Base-by-base conservation (phyloP, 2,113 vertebrate genomes). In the Thomomys bottae region DNA sequence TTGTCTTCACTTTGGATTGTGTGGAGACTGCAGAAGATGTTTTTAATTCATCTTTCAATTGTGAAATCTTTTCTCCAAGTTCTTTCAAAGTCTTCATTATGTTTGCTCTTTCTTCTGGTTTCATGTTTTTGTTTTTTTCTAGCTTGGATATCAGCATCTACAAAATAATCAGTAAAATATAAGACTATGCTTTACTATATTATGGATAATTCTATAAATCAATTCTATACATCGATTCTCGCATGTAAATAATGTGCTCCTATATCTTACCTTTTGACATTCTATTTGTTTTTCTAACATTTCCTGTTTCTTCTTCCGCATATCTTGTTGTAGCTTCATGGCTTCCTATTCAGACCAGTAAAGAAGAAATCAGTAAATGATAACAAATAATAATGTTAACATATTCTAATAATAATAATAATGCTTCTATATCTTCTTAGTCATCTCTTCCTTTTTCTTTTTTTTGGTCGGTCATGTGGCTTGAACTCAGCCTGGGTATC, bases 271-370 rank as follows among this genome's bases (percentile, higher is more conserved):
- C 98, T 99, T 99, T 96, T 99, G 99, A 97, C 98, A 99, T 96
- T 99, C 99, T 83, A 99, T 99, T 96, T 99, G 99, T 72, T 98
- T 99, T 97, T 99, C 98, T 82, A 99, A 97, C 98, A 99, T 98
- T 97, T 99, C 99, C 90, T 99, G 99, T 95, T 98, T 99, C 97
- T 99, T 99, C 98, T 99, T 99, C 87, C 98, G 99, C 99, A 99
- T 99, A 96, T 99, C 99, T 94, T 99, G 99, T 86, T 99, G 99
- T 78, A 99, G 97, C 91, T 99, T 99, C 95, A 99, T 96, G 71
- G 99, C 98, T 95, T 99, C 99, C 99, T 99, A 45, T 30, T 94
- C 0, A 32, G 64, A 88, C 2, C 88, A 45, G 59, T 64, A 61
- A 85, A 87, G n/a, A 79, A 82, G 73, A 89, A 80, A 49, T 68